Percentiles rank a stretch among this genome's conserved stretches.
phyloP scores from a whole-genome alignment of 1,140 invertebrate genomes.

The Formica exsecta region DNA sequence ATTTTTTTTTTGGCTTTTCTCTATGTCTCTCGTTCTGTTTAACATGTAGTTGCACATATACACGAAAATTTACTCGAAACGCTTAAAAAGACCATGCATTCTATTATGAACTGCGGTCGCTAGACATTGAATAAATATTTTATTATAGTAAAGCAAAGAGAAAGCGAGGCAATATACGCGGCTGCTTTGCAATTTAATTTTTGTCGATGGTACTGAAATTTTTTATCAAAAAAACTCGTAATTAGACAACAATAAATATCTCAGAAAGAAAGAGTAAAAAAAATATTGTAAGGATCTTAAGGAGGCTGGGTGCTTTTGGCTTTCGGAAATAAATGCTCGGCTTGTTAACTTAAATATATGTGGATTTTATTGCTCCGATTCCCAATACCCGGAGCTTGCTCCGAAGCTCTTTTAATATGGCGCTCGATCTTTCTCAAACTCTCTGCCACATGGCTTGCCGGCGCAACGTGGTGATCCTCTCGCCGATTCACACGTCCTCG shows the following conservation, averaged over 20 bases:
- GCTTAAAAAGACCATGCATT: conserved; percentile 14
- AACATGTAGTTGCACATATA: conserved; percentile 12
- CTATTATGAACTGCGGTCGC: not conserved
- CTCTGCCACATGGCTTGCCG: too few species aligned
- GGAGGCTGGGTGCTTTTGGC: too few species aligned
- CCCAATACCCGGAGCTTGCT: too few species aligned
- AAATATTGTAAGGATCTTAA: not conserved
- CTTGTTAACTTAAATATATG: too few species aligned
- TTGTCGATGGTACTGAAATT: conserved; percentile 6
- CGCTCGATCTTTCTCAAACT: too few species aligned
- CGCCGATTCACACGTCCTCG: too few species aligned
- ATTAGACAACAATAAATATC: conserved; percentile 30
- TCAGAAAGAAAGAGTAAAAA: not conserved
- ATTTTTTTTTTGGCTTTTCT: not conserved
- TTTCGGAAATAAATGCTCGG: too few species aligned
- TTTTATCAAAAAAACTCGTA: not conserved
- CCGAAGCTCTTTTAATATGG: too few species aligned
- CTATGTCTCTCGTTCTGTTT: conserved; percentile 2
- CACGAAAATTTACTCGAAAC: conserved; percentile 39
- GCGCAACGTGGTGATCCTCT: too few species aligned
- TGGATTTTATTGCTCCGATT: too few species aligned
- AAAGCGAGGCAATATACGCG: conserved; percentile 1
- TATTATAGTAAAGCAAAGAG: not conserved
- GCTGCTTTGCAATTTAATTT: conserved; percentile 10
- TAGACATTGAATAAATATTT: conserved; percentile 45